Base-by-base conservation (phyloP, 1,140 invertebrate genomes). In the Sipha flava region DNA sequence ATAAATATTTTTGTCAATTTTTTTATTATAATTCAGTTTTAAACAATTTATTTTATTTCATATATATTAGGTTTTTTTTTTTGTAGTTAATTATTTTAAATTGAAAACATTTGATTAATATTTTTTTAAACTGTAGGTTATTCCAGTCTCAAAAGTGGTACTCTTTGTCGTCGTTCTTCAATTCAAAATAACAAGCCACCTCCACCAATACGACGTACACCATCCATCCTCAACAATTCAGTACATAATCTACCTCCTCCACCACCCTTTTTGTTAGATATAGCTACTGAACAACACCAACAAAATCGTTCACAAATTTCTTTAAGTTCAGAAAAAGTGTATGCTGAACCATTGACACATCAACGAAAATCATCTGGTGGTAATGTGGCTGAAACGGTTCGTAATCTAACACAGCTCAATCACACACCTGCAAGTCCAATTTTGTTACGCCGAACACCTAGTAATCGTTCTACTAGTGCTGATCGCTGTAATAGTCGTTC, bases 311-410 rank as follows among this genome's bases (percentile, higher is more conserved):
- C 68, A 47, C 49, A 79, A 26, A 66, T 21, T 52, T 81, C 40
- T 49, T 45, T 75, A 54, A n/a, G 73, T 16, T 52, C 62, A 49
- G 59, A 75, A 43, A 77, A 77, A 77, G 49, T 77, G 3, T 77
- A 77, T 40, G 80, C 81, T 26, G 82, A 83, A 80, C 64, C 82
- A 0, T 80, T 81, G 57, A 81, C 82, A 72, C 75, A 82, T 7
- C 81, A 82, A 40, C 75, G 73, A 5, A 77, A 70, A 80, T 23
- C 21, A 7, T 70, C 79, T 85, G 81, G 84, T 88, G 59, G 83
- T 29, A 92, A 91, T 83, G 94, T 95, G n/a, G 93, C 93, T 3
- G 93, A 95, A 85, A 94, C 93, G 1, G 93, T 95, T 14, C 92
- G 93, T 84, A 93, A 92, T 26, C 85, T 95, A 79, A 94, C 93